Conservation (phyloP, 2,888 invertebrate genomes). For the Auanema sp. region DNA sequence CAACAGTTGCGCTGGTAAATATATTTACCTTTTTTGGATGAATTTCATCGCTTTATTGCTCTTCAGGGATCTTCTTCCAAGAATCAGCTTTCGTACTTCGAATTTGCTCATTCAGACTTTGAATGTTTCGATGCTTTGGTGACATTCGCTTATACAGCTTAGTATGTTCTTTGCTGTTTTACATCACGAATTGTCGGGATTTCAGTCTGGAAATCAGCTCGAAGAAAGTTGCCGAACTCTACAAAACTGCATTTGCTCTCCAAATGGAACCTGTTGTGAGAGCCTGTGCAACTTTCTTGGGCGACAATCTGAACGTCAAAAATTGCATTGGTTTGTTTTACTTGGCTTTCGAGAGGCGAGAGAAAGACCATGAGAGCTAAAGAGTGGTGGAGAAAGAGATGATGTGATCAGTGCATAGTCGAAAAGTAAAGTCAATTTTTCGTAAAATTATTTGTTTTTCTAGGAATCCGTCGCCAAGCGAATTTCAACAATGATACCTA, state of each 20-base stretch:
- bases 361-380: too few species aligned
- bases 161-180: conserved; percentile 64
- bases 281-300: conserved; percentile 76
- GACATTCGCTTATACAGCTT: conserved; percentile 82
- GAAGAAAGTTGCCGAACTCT: conserved; percentile 76
- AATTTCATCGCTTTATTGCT: conserved; percentile 1
- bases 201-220: conserved; percentile 69
- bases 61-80: conserved; percentile 10
- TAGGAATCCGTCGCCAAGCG: conserved; percentile 60
- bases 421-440: conserved; percentile 1
- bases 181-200: conserved; percentile 17
- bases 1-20: conserved; percentile 1
- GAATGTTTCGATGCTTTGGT: conserved; percentile 77
- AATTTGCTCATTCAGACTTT: conserved; percentile 69
- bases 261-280: conserved; percentile 75
- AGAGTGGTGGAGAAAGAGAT: too few species aligned
- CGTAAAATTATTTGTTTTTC: conserved; percentile 12
- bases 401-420: too few species aligned
- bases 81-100: conserved; percentile 39
- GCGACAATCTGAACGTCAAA: conserved; percentile 72
- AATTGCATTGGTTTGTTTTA: conserved; percentile 67
- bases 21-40: neutral
- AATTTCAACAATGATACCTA: conserved; percentile 59
- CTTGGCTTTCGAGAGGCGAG: neutral
- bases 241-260: conserved; percentile 78